These are phyloP conservation scores for Escarpia spicata DNA, from an alignment of 2,888 invertebrate species.

Conservation along the genomic window DNA sequence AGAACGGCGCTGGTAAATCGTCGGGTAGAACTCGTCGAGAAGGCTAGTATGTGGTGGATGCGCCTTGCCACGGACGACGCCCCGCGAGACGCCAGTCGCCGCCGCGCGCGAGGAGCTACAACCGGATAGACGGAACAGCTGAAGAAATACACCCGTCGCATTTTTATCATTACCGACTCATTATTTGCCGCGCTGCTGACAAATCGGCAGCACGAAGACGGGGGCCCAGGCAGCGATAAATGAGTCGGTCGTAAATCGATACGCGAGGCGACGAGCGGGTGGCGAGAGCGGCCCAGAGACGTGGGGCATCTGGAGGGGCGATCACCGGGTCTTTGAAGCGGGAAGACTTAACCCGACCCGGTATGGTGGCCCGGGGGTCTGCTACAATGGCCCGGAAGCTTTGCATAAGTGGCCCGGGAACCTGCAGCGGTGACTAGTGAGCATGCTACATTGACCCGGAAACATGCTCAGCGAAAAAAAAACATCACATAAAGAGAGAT, in stretches of 20 bases:
- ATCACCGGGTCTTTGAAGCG: background rate
- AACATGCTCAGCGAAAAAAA: too few relatives aligned
- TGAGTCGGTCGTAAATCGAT: background rate
- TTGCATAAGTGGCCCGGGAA: background rate
- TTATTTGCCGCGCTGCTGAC: background rate
- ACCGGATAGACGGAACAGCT: conserved; percentile 10
- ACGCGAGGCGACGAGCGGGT: background rate
- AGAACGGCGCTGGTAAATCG: too few relatives aligned
- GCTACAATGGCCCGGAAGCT: background rate
- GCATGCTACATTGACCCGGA: too few relatives aligned
- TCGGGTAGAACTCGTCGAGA: background rate
- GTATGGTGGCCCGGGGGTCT: background rate
- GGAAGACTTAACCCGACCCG: background rate
- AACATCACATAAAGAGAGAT: too few relatives aligned
- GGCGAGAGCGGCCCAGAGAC: background rate
- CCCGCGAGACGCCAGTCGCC: background rate
- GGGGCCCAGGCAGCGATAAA: background rate
- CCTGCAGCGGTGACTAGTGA: too few relatives aligned
- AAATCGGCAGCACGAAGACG: conserved; percentile 5
- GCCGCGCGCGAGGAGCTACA: background rate
- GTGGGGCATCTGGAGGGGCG: background rate
- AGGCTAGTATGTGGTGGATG: background rate
- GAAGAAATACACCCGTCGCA: conserved; percentile 16
- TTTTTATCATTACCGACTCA: conserved; percentile 16
- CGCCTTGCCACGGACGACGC: background rate